Evolutionary conservation across 2,888 invertebrate species (phyloP).

Genomic region (Malthinus flaveolus): DNA sequence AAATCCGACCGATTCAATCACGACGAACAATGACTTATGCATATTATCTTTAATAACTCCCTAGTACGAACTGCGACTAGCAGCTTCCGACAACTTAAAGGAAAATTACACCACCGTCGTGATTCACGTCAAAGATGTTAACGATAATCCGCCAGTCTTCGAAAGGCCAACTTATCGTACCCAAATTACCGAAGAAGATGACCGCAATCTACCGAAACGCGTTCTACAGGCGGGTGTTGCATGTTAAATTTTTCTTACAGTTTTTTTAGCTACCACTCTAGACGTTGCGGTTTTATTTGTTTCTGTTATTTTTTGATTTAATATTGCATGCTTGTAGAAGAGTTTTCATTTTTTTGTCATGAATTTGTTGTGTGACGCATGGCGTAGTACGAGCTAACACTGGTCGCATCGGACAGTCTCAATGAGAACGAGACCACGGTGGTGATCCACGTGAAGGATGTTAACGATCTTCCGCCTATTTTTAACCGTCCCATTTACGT

Average conservation of each 20-base stretch:
- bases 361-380: conserved; percentile 44
- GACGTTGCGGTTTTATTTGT: conserved; percentile 28
- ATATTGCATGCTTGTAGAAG: conserved; percentile 23
- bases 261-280: conserved; percentile 12
- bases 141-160: conserved; percentile 97
- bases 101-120: conserved; percentile 97
- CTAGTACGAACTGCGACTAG: conserved; percentile 91
- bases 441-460: conserved; percentile 80
- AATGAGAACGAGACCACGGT: conserved; percentile 87
- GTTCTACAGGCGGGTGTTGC: conserved; percentile 76
- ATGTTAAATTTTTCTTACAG: conserved; percentile 29
- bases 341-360: conserved; percentile 16
- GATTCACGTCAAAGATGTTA: conserved; percentile 96
- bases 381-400: conserved; percentile 81
- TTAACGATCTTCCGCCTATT: conserved; percentile 87
- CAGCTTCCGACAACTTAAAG: conserved; percentile 94
- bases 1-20: conserved; percentile 34
- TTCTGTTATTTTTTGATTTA: conserved; percentile 13
- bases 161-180: conserved; percentile 92
- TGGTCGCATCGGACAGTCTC: conserved; percentile 88
- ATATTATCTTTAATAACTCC: conserved; percentile 31
- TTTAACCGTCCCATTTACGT: conserved; percentile 74
- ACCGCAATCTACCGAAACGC: conserved; percentile 90
- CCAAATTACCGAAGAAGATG: conserved; percentile 95
- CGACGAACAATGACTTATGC: conserved; percentile 29